These are phyloP conservation scores for Onthophagus sagittarius DNA, from an alignment of 2,888 invertebrate genomes.

Conservation along the genomic window DNA sequence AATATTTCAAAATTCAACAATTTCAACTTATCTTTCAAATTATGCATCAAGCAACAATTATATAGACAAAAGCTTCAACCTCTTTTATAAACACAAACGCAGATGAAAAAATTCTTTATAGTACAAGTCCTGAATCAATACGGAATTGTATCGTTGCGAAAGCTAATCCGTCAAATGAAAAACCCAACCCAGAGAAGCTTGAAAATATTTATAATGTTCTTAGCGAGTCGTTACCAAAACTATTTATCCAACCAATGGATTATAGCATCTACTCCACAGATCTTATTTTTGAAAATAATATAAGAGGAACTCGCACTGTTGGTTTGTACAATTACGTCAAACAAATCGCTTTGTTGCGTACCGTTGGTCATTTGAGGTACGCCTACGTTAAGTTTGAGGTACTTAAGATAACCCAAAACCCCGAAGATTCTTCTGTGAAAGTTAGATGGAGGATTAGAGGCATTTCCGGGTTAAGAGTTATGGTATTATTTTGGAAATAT, in stretches of 20 bases:
- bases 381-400: slow-evolving; percentile 82
- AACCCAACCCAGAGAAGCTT: slow-evolving; percentile 50
- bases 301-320: slow-evolving; percentile 71
- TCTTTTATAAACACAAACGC: neutral
- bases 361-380: slow-evolving; percentile 78
- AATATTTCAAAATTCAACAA: slow-evolving; percentile 54
- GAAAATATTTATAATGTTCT: slow-evolving; percentile 49
- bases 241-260: slow-evolving; percentile 73
- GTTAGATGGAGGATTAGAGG: slow-evolving; percentile 87
- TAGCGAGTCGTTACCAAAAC: slow-evolving; percentile 58
- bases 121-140: slow-evolving; percentile 3
- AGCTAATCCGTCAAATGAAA: slow-evolving; percentile 32
- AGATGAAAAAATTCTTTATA: neutral
- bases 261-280: slow-evolving; percentile 76
- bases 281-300: slow-evolving; percentile 82
- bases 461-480: slow-evolving; percentile 72
- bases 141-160: slow-evolving; percentile 20
- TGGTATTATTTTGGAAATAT: slow-evolving; percentile 81
- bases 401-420: slow-evolving; percentile 82
- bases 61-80: slow-evolving; percentile 13
- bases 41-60: slow-evolving; percentile 46
- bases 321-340: slow-evolving; percentile 74
- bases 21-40: slow-evolving; percentile 55
- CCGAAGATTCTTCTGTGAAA: slow-evolving; percentile 79
- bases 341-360: slow-evolving; percentile 71